Conservation (phyloP, 2,888 invertebrate genomes). For the Phlogophora meticulosa region DNA sequence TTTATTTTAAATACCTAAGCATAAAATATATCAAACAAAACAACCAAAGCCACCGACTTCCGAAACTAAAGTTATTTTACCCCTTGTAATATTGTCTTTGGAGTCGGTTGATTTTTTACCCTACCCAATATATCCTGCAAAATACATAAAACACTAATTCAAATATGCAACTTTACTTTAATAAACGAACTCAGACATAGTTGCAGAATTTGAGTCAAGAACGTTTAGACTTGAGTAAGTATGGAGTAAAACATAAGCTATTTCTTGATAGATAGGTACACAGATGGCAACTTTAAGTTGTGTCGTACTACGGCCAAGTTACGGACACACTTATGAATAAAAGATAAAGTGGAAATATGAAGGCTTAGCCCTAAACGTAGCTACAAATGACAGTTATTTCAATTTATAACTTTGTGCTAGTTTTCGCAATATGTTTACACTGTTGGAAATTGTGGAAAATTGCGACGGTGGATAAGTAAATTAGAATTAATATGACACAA, state of each 20-base stretch:
- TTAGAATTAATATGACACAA: neutral
- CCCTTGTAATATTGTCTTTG: too few relatives aligned
- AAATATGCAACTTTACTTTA: too few relatives aligned
- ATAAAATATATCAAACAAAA: too few relatives aligned
- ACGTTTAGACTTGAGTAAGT: neutral
- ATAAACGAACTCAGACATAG: neutral
- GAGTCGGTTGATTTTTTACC: too few relatives aligned
- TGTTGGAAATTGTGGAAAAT: slow-evolving; percentile 12
- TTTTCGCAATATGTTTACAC: slow-evolving; percentile 21
- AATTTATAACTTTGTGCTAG: slow-evolving; percentile 32
- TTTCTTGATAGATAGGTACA: neutral
- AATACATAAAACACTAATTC: too few relatives aligned
- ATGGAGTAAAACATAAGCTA: neutral
- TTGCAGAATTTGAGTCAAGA: neutral
- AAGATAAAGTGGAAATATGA: slow-evolving; percentile 47
- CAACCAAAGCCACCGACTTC: too few relatives aligned
- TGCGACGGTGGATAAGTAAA: neutral
- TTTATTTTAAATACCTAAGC: too few relatives aligned
- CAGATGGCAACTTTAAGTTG: slow-evolving; percentile 15
- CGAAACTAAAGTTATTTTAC: too few relatives aligned
- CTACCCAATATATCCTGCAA: too few relatives aligned
- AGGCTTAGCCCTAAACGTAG: slow-evolving; percentile 30
- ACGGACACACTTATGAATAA: slow-evolving; percentile 48
- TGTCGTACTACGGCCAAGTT: slow-evolving; percentile 17
- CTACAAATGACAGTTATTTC: slow-evolving; percentile 37